These are phyloP conservation scores for Dasyornis broadbenti DNA, from an alignment of 2,113 vertebrate genomes.

Conservation along the genomic window DNA sequence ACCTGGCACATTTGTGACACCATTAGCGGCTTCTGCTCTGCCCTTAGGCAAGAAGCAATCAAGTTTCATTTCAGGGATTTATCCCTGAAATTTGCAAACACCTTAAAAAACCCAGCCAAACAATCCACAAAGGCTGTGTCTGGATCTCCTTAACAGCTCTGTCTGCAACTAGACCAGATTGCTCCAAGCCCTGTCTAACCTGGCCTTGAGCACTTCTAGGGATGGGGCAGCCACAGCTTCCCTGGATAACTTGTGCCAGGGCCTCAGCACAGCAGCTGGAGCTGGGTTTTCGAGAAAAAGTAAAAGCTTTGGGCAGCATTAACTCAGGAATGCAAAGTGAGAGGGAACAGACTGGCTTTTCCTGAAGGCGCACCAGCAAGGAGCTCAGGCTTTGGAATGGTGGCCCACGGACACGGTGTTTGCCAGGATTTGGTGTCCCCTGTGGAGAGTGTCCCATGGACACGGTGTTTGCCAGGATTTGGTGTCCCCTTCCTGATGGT, in stretches of 20 bases:
- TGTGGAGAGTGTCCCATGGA: too few relatives aligned
- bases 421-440: neutral
- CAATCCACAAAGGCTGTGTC: too few relatives aligned
- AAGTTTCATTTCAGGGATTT: neutral
- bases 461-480: accelerated
- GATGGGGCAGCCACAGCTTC: neutral
- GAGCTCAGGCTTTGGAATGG: neutral
- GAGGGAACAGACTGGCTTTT: neutral
- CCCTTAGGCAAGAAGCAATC: neutral
- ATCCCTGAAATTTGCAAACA: neutral
- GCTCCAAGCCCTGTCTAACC: neutral
- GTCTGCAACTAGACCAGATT: neutral
- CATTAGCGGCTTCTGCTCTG: neutral
- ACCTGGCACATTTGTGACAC: neutral
- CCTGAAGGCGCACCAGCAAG: neutral
- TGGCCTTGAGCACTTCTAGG: neutral
- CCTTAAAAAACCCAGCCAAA: neutral
- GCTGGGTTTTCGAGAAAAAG: neutral
- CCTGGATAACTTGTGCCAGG: neutral
- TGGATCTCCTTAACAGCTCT: neutral
- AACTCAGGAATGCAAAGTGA: neutral
- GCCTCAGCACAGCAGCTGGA: neutral
- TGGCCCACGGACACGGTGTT: accelerated
- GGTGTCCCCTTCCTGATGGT: too few relatives aligned
- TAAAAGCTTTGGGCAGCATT: neutral